Percentiles rank a stretch among this genome's conserved stretches.
Conservation (phyloP, 2,888 invertebrate genomes). For the Tipula lateralis region DNA sequence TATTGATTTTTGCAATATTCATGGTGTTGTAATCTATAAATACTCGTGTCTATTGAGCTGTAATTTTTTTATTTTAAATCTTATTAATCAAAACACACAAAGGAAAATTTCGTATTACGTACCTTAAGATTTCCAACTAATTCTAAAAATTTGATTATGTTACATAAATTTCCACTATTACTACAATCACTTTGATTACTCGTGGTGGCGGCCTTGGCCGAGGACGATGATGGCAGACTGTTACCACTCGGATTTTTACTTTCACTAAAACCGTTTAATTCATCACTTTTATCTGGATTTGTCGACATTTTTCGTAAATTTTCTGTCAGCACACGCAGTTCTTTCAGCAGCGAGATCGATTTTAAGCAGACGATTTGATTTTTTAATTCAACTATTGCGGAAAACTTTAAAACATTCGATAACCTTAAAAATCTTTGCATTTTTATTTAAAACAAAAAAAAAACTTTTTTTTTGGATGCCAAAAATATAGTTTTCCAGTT, state of each 20-base stretch:
- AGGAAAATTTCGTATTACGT: slow-evolving; percentile 31
- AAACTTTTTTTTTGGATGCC: not conserved
- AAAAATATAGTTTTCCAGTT: not conserved
- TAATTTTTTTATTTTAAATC: not conserved
- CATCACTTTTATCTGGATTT: not conserved
- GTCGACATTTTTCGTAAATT: slow-evolving; percentile 12
- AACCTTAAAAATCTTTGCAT: slow-evolving; percentile 31
- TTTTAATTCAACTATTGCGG: slow-evolving; percentile 14
- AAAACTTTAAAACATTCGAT: slow-evolving; percentile 27
- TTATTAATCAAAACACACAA: not conserved
- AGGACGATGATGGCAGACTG: not conserved
- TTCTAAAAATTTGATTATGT: slow-evolving; percentile 60
- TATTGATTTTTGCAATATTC: not conserved
- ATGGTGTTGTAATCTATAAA: not conserved
- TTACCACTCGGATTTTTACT: not conserved
- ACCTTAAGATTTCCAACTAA: slow-evolving; percentile 69
- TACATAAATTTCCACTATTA: slow-evolving; percentile 33
- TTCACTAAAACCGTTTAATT: not conserved
- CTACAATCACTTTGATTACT: not conserved
- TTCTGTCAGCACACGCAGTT: not conserved
- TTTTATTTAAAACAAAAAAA: slow-evolving; percentile 27
- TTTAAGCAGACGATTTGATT: slow-evolving; percentile 6
- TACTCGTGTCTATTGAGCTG: not conserved
- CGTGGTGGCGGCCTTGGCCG: not conserved
- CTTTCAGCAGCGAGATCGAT: not conserved